Conservation (phyloP, 2,113 vertebrate species). For the Dolichallabes microphthalmus region DNA sequence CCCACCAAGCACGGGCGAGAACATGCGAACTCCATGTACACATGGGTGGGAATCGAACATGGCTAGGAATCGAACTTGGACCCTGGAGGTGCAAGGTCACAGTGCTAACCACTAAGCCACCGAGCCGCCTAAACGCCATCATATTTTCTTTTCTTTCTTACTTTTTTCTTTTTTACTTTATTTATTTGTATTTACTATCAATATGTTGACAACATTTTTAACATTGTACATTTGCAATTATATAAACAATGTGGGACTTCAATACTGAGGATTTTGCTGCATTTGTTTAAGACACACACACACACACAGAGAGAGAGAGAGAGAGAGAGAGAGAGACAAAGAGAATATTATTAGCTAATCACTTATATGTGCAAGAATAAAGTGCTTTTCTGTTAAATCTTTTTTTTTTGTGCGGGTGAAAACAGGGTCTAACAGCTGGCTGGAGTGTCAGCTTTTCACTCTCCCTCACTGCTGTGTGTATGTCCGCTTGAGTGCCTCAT, state of each 20-base stretch:
- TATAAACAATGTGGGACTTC: background rate
- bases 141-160: too few relatives aligned
- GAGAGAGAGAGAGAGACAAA: too few relatives aligned
- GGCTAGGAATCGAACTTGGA: too few relatives aligned
- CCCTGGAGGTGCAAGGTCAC: too few relatives aligned
- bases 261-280: background rate
- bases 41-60: too few relatives aligned
- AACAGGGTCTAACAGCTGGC: background rate
- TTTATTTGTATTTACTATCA: background rate
- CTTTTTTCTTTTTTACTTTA: too few relatives aligned
- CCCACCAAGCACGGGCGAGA: too few relatives aligned
- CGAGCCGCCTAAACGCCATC: too few relatives aligned
- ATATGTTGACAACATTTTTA: background rate
- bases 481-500: slow-evolving; percentile 35
- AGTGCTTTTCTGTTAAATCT: background rate
- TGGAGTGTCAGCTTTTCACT: background rate
- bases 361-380: background rate
- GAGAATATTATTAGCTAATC: background rate
- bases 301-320: background rate
- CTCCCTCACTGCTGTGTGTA: slow-evolving; percentile 14
- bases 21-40: too few relatives aligned
- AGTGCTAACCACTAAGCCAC: too few relatives aligned
- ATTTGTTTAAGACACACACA: background rate
- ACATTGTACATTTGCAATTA: background rate
- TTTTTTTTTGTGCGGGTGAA: background rate